phyloP scores from a whole-genome alignment of 2,888 invertebrate species.

The Zygothrica quintamaculata region DNA sequence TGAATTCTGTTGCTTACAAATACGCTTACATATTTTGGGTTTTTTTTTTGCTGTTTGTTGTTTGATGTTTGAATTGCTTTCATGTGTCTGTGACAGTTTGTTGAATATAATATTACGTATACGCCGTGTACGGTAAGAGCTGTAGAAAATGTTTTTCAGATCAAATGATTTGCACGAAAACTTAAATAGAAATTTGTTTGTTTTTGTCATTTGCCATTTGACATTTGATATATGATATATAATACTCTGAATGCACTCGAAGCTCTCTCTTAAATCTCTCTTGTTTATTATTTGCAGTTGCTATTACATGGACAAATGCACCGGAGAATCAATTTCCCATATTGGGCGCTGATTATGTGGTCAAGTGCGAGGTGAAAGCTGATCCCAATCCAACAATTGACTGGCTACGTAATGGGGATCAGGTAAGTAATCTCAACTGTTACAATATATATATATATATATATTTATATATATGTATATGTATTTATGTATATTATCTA shows the following conservation, averaged over 20 bases:
- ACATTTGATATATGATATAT: too few relatives aligned
- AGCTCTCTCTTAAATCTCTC: constrained; percentile 6
- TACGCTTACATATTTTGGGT: constrained; percentile 57
- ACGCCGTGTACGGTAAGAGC: constrained; percentile 36
- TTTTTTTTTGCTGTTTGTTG: too few relatives aligned
- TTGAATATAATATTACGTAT: constrained; percentile 60
- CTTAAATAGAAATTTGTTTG: constrained; percentile 28
- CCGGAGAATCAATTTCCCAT: constrained; percentile 93
- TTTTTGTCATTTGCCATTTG: too few relatives aligned
- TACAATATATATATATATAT: too few relatives aligned
- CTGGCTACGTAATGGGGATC: constrained; percentile 92
- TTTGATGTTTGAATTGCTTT: constrained; percentile 57
- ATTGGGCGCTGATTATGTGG: constrained; percentile 89
- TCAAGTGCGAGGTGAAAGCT: constrained; percentile 93
- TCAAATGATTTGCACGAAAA: constrained; percentile 43
- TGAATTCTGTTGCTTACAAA: constrained; percentile 40
- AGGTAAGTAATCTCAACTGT: constrained; percentile 85
- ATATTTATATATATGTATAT: too few relatives aligned
- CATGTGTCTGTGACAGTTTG: constrained; percentile 56
- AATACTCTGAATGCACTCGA: too few relatives aligned
- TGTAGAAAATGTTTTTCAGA: constrained; percentile 10
- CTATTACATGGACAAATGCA: constrained; percentile 94
- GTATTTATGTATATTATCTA: neutral
- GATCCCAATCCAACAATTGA: constrained; percentile 93
- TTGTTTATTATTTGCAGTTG: constrained; percentile 86